phyloP scores from a whole-genome alignment of 2,797 vertebrate species.

The Notolabrus celidotus region DNA sequence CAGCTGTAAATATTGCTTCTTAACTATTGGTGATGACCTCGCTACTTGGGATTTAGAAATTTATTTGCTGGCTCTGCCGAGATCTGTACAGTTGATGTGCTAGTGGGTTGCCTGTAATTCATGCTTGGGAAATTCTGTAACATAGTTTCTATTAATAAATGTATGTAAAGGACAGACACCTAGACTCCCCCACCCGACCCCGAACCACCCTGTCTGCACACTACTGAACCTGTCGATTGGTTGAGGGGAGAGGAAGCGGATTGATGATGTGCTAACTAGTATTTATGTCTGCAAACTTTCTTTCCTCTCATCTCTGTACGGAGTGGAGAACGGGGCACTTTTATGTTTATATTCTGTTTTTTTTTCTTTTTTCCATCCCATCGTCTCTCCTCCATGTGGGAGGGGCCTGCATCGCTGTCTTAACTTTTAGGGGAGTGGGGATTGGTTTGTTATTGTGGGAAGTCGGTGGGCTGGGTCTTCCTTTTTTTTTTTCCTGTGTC shows the following conservation, averaged over 20 bases:
- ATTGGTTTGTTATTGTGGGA: conserved; percentile 67
- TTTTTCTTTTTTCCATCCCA: conserved; percentile 16
- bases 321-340: conserved; percentile 63
- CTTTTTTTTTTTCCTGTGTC: conserved; percentile 56
- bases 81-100: conserved; percentile 82
- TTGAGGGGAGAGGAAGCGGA: conserved; percentile 61
- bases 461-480: conserved; percentile 60
- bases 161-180: conserved; percentile 78
- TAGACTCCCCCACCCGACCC: conserved; percentile 28
- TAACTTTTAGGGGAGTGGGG: conserved; percentile 67
- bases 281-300: conserved; percentile 66
- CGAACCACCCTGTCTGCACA: conserved; percentile 64
- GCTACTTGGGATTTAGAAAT: conserved; percentile 70
- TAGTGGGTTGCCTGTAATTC: conserved; percentile 84
- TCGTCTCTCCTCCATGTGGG: conserved; percentile 44
- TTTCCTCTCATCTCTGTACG: conserved; percentile 53
- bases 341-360: conserved; percentile 48
- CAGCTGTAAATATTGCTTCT: conserved; percentile 85
- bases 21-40: conserved; percentile 76
- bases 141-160: conserved; percentile 86
- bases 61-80: conserved; percentile 73
- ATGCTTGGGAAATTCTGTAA: conserved; percentile 83
- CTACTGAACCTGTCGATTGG: conserved; percentile 68
- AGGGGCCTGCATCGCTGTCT: conserved; percentile 68
- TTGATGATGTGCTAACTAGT: conserved; percentile 62